Percentiles rank a stretch among this genome's conserved stretches.
phyloP scores from a whole-genome alignment of 2,888 invertebrate species.

The Coleophora deauratella region DNA sequence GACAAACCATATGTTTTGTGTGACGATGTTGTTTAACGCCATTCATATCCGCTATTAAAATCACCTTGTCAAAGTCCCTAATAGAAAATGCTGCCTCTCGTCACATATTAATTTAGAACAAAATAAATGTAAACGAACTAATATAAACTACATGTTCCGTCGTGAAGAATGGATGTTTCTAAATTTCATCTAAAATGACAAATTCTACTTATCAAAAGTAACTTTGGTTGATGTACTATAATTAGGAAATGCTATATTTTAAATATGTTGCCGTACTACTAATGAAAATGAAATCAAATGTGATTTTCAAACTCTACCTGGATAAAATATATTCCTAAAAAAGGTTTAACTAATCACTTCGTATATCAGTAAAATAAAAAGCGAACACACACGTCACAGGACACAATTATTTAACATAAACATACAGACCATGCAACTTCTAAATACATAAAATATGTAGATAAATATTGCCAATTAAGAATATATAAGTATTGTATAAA shows the following conservation, averaged over 20 bases:
- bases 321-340: constrained; percentile 7
- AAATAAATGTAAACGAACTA: too few relatives aligned
- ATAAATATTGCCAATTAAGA: constrained; percentile 25
- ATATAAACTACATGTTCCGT: background rate
- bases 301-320: constrained; percentile 7
- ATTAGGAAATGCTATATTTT: background rate
- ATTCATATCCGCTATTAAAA: too few relatives aligned
- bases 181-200: background rate
- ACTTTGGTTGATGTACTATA: background rate
- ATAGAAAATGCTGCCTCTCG: too few relatives aligned
- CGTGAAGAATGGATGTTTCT: background rate
- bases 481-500: constrained; percentile 17
- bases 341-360: constrained; percentile 13
- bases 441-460: constrained; percentile 17
- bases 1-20: too few relatives aligned
- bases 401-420: constrained; percentile 62
- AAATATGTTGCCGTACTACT: too few relatives aligned
- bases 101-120: too few relatives aligned
- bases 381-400: constrained; percentile 77
- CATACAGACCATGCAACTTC: constrained; percentile 36
- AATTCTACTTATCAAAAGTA: background rate
- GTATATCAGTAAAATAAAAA: constrained; percentile 48
- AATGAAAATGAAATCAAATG: too few relatives aligned
- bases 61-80: too few relatives aligned
- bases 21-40: too few relatives aligned